These are phyloP conservation scores for Sipha maydis DNA, from an alignment of 2,888 invertebrate species.

Conservation along the genomic window DNA sequence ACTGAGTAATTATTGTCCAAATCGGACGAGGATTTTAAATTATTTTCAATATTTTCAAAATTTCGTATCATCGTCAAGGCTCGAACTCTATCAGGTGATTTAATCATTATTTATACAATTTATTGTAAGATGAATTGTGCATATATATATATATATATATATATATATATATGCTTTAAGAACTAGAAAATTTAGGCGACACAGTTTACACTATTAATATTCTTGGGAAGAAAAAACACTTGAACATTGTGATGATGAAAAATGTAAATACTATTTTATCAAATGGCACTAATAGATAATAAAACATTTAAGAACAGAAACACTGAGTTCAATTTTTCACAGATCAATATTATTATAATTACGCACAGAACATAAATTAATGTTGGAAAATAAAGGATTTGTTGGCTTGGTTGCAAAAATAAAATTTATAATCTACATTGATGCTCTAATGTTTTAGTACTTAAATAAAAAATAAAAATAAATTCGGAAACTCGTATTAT, in stretches of 20 bases:
- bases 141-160: no score
- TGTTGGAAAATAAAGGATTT: not conserved
- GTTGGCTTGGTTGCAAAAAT: slow-evolving; percentile 1
- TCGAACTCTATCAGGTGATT: not conserved
- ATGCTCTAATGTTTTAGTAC: not conserved
- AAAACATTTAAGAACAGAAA: not conserved
- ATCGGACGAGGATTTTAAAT: not conserved
- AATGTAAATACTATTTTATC: not conserved
- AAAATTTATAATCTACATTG: not conserved
- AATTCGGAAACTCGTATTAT: not conserved
- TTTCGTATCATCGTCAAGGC: not conserved
- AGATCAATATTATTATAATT: not conserved
- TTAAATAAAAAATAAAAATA: not conserved
- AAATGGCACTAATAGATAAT: not conserved
- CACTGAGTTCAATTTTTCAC: not conserved
- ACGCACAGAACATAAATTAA: not conserved
- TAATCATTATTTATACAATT: not conserved
- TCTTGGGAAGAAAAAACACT: no score
- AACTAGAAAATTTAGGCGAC: no score
- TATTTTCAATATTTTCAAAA: no score
- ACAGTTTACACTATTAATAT: no score
- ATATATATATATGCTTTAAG: no score
- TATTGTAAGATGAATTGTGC: no score
- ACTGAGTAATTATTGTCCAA: not conserved
- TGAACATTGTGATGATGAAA: no score